These are phyloP conservation scores for Pyrrhosoma nymphula DNA, from an alignment of 2,888 invertebrate species.

Conservation along the genomic window DNA sequence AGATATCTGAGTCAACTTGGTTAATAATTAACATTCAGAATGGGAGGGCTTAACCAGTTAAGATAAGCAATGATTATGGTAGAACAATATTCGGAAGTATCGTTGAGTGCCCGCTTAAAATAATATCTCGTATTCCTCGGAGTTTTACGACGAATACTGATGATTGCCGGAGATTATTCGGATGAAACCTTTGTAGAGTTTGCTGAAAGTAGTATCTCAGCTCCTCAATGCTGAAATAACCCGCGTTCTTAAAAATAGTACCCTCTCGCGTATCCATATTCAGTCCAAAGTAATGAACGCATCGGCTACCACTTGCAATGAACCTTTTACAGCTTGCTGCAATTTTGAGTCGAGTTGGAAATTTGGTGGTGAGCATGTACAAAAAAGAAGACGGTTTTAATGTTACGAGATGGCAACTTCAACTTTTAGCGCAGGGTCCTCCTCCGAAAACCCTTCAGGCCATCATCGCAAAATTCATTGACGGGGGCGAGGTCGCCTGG, in stretches of 20 bases:
- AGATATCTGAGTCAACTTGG: too few species aligned
- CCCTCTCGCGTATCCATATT: neutral
- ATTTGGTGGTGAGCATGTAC: neutral
- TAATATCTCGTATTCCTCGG: too few species aligned
- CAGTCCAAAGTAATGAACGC: neutral
- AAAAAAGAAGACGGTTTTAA: neutral
- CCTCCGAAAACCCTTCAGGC: neutral
- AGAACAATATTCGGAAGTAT: too few species aligned
- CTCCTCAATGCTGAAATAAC: neutral
- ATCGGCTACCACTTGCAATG: neutral
- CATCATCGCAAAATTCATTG: constrained; percentile 7
- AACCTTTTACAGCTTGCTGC: neutral
- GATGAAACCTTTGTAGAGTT: too few species aligned
- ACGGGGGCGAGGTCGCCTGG: neutral
- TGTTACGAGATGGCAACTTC: neutral
- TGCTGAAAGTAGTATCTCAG: neutral
- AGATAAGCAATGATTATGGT: too few species aligned
- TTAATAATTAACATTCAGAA: too few species aligned
- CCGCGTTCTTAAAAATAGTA: neutral
- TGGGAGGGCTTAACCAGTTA: too few species aligned
- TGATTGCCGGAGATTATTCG: too few species aligned
- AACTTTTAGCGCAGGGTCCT: neutral
- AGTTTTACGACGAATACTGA: too few species aligned
- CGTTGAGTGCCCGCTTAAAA: too few species aligned
- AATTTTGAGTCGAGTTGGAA: neutral